Percentiles rank a stretch among this genome's conserved stretches.
These are phyloP conservation scores for Heterodera schachtii DNA, from an alignment of 1,140 invertebrate species.

Conservation along the genomic window DNA sequence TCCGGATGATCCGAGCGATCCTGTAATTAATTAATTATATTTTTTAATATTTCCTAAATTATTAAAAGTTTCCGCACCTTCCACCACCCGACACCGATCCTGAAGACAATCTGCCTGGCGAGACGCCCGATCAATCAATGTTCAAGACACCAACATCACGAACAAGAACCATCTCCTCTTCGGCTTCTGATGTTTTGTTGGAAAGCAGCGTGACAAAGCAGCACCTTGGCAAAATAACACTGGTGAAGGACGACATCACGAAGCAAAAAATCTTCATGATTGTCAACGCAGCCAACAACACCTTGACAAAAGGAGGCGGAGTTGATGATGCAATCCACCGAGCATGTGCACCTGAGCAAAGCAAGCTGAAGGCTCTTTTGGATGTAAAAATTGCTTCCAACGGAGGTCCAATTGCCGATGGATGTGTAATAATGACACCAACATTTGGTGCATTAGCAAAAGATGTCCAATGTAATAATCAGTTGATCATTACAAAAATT, in stretches of 20 bases:
- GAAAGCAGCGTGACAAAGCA: background rate
- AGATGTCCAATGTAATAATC: background rate
- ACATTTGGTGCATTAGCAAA: background rate
- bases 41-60: background rate
- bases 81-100: background rate
- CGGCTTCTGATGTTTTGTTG: background rate
- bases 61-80: background rate
- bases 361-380: background rate
- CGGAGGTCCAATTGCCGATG: background rate
- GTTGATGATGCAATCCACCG: background rate
- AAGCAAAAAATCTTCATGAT: background rate
- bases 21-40: background rate
- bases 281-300: background rate
- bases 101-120: background rate
- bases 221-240: background rate
- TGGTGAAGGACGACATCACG: background rate
- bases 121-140: background rate
- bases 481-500: background rate
- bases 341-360: background rate
- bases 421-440: background rate
- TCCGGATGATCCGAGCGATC: background rate
- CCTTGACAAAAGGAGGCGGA: background rate
- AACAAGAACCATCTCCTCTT: background rate
- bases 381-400: background rate
- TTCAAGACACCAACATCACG: background rate